Evolutionary conservation across 2,888 invertebrate species (phyloP).

Genomic region (Kuschelorhynchus macadamiae): DNA sequence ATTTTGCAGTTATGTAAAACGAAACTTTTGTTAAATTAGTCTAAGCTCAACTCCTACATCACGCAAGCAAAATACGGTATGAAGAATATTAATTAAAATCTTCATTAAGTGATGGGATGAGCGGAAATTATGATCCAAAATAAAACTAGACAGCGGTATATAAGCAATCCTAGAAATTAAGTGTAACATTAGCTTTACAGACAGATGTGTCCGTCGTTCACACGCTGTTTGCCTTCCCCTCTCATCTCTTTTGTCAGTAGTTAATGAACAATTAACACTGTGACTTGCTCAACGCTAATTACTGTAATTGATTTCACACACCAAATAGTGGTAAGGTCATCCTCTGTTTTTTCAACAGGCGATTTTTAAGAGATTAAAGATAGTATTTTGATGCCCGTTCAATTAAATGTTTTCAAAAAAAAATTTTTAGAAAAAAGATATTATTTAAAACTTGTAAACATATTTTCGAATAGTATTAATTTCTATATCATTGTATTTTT

Average conservation of each 20-base stretch:
- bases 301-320: conserved; percentile 61
- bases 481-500: no score
- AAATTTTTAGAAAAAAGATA: no score
- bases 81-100: conserved; percentile 19
- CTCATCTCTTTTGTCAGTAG: conserved; percentile 48
- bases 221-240: conserved; percentile 58
- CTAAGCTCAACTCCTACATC: no score
- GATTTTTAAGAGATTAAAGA: no score
- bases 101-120: conserved; percentile 7
- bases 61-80: conserved; percentile 11
- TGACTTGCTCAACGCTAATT: conserved; percentile 61
- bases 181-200: conserved; percentile 15
- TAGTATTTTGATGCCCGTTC: no score
- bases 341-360: neutral
- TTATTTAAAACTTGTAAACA: no score
- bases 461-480: no score
- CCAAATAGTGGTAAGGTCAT: conserved; percentile 15
- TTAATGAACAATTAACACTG: conserved; percentile 64
- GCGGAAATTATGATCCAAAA: conserved; percentile 36
- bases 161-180: conserved; percentile 34
- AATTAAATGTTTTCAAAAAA: no score
- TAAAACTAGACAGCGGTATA: conserved; percentile 27
- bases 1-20: no score
- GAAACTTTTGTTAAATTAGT: no score
- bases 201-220: conserved; percentile 56